Percentiles rank a stretch among this genome's conserved stretches.
phyloP scores from a whole-genome alignment of 2,888 invertebrate species.

The Cerastis leucographa region DNA sequence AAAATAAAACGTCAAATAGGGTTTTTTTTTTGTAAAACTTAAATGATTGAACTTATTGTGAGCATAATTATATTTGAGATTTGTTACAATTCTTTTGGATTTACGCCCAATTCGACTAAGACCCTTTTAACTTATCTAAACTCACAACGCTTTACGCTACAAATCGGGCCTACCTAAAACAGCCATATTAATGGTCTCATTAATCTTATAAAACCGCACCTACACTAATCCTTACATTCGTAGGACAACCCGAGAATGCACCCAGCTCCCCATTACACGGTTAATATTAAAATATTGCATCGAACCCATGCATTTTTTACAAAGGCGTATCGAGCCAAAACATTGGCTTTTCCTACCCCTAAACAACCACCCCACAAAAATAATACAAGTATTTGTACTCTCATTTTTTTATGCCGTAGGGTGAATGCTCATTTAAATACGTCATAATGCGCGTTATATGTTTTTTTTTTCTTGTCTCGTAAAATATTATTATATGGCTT shows the following conservation, averaged over 20 bases:
- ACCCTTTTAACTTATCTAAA: background rate
- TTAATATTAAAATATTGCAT: slow-evolving; percentile 91
- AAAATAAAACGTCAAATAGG: too few relatives aligned
- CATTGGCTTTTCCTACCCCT: slow-evolving; percentile 85
- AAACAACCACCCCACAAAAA: slow-evolving; percentile 82
- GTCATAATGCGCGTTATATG: slow-evolving; percentile 74
- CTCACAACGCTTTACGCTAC: background rate
- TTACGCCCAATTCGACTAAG: background rate
- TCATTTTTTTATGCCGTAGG: slow-evolving; percentile 79
- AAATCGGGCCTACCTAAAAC: background rate
- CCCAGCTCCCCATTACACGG: slow-evolving; percentile 86
- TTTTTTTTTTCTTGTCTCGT: slow-evolving; percentile 68
- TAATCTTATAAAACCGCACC: slow-evolving; percentile 59
- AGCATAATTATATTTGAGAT: background rate
- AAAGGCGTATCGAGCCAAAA: slow-evolving; percentile 82
- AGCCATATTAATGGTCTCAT: background rate
- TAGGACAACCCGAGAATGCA: slow-evolving; percentile 79
- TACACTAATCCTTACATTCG: slow-evolving; percentile 74
- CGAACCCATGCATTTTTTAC: slow-evolving; percentile 88
- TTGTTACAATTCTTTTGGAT: background rate
- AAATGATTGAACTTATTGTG: background rate
- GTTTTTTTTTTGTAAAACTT: too few relatives aligned
- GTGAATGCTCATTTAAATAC: slow-evolving; percentile 82
- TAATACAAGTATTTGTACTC: slow-evolving; percentile 90
- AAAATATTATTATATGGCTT: slow-evolving; percentile 63